A percentile compares a stretch with the other conserved stretches of the same genome.
Conservation (phyloP, 1,140 invertebrate genomes). For the Oryzaephilus surinamensis region DNA sequence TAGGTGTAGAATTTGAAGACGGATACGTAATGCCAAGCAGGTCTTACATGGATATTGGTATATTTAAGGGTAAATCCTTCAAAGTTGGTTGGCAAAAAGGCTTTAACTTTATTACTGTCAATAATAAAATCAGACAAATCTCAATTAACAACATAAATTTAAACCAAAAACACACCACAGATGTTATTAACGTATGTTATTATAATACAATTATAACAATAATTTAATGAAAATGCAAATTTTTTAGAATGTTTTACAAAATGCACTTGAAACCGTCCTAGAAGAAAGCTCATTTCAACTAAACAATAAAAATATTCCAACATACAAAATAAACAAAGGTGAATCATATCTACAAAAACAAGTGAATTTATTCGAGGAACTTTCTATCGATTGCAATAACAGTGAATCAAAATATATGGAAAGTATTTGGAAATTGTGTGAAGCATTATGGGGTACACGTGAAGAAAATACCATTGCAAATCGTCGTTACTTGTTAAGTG, state of each 20-base stretch:
- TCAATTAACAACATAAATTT: not conserved
- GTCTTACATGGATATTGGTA: constrained; percentile 43
- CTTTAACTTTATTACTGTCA: constrained; percentile 39
- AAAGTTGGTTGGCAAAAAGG: constrained; percentile 64
- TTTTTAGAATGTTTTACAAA: too few species aligned
- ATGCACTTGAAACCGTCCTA: constrained; percentile 15
- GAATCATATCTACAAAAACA: constrained; percentile 19
- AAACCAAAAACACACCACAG: too few species aligned
- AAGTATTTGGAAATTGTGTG: constrained; percentile 67
- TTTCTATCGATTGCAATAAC: constrained; percentile 8
- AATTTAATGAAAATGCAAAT: not conserved
- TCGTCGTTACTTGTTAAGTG: too few species aligned
- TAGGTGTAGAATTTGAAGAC: constrained; percentile 17
- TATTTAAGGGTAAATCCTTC: constrained; percentile 56
- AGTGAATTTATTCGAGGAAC: constrained; percentile 18
- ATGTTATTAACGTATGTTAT: not conserved
- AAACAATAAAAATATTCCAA: constrained; percentile 16
- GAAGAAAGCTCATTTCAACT: constrained; percentile 15
- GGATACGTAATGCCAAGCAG: constrained; percentile 19
- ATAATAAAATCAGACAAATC: not conserved
- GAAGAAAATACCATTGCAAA: too few species aligned
- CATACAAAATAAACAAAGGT: constrained; percentile 18
- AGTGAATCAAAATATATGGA: constrained; percentile 13
- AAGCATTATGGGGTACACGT: constrained; percentile 82
- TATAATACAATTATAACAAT: not conserved